These are phyloP conservation scores for Xylocopa sonorina DNA, from an alignment of 1,140 invertebrate species.

Conservation along the genomic window DNA sequence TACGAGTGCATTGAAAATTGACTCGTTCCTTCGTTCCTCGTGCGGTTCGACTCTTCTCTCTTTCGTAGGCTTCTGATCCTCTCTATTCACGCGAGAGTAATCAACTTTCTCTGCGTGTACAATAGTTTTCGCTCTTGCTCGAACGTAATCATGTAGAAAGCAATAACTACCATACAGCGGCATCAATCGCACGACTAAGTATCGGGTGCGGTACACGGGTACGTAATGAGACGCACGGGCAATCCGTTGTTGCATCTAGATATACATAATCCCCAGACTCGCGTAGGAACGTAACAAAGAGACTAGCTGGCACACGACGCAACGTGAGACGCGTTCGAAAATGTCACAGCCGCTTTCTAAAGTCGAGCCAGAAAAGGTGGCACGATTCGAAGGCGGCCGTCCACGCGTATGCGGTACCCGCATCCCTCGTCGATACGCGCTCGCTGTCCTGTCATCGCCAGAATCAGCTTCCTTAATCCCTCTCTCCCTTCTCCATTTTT, in stretches of 20 bases:
- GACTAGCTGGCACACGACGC: too few relatives aligned
- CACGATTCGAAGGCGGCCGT: not conserved
- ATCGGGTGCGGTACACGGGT: too few relatives aligned
- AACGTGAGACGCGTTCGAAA: conserved; percentile 43
- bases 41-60: too few relatives aligned
- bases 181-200: conserved; percentile 25
- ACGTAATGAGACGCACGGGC: not conserved
- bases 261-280: conserved; percentile 15
- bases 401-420: too few relatives aligned
- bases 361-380: conserved; percentile 50
- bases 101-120: too few relatives aligned
- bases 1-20: not conserved
- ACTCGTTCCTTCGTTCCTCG: not conserved
- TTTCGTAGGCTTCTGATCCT: too few relatives aligned
- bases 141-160: too few relatives aligned
- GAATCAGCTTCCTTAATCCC: too few relatives aligned
- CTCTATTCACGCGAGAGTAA: too few relatives aligned
- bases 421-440: not conserved
- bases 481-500: not conserved
- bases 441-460: not conserved
- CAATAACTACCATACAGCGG: too few relatives aligned
- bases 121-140: too few relatives aligned
- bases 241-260: not conserved
- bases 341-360: conserved; percentile 60
- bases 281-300: conserved; percentile 8